A percentile compares a stretch with the other conserved stretches of the same genome.
These are phyloP conservation scores for Bombylius major DNA, from an alignment of 2,888 invertebrate species.

Conservation along the genomic window DNA sequence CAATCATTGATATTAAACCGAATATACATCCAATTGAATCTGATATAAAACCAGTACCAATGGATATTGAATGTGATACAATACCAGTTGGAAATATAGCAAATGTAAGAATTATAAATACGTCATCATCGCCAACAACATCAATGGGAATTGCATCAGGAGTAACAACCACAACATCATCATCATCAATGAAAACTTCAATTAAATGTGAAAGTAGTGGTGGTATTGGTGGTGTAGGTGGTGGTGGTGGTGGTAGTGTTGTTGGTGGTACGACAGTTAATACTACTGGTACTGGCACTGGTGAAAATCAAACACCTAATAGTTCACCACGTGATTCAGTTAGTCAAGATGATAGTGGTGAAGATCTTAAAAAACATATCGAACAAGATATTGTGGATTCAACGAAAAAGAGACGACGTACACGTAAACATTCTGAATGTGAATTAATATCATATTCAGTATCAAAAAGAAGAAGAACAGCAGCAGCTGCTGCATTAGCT, in stretches of 20 bases:
- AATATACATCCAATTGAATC: conserved; percentile 24
- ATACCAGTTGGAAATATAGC: conserved; percentile 8
- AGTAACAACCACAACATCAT: not conserved
- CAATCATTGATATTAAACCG: conserved; percentile 39
- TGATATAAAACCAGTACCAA: conserved; percentile 32
- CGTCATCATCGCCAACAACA: conserved; percentile 1
- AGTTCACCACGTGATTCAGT: conserved; percentile 32
- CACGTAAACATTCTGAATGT: conserved; percentile 37
- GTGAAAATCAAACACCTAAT: conserved; percentile 23
- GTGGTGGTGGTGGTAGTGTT: conserved; percentile 10
- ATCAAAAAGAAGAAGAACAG: conserved; percentile 11
- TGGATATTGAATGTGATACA: conserved; percentile 19
- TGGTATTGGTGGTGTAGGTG: not conserved
- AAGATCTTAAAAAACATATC: conserved; percentile 28
- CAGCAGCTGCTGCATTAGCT: conserved; percentile 12
- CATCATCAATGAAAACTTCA: not conserved
- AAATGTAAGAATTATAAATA: not conserved
- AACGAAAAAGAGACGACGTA: conserved; percentile 38
- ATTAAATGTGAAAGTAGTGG: not conserved
- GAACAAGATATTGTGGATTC: conserved; percentile 22
- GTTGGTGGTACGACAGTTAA: not conserved
- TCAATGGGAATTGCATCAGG: conserved; percentile 9
- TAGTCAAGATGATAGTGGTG: conserved; percentile 35
- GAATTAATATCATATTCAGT: conserved; percentile 9
- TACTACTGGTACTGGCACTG: not conserved